A percentile compares a stretch with the other conserved stretches of the same genome.
Evolutionary conservation across 2,888 invertebrate genomes (phyloP).

Genomic region (Exocentrus adspersus): DNA sequence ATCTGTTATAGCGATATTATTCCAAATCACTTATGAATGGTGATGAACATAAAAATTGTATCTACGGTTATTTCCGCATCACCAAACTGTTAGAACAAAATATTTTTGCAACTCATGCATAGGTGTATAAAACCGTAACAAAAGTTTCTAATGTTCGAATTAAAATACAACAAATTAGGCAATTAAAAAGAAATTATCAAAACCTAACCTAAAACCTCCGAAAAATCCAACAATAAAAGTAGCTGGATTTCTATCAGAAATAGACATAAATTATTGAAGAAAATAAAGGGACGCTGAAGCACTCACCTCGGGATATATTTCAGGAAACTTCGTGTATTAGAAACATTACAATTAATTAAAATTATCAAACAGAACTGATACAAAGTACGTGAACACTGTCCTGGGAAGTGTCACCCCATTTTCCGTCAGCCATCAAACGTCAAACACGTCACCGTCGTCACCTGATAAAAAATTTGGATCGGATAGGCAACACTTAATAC

Average conservation of each 20-base stretch:
- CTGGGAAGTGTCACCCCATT: slow-evolving; percentile 19
- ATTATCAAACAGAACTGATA: slow-evolving; percentile 8
- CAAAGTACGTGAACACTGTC: slow-evolving; percentile 19
- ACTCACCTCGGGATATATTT: slow-evolving; percentile 18
- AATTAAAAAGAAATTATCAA: slow-evolving; percentile 7
- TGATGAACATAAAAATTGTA: too few relatives aligned
- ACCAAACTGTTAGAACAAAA: too few relatives aligned
- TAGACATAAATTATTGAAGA: not conserved
- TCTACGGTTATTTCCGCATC: too few relatives aligned
- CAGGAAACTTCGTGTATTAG: slow-evolving; percentile 2
- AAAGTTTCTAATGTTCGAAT: slow-evolving; percentile 15
- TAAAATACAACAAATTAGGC: slow-evolving; percentile 11
- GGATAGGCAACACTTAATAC: not conserved
- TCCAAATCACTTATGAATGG: too few relatives aligned
- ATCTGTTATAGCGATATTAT: too few relatives aligned
- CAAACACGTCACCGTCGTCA: slow-evolving; percentile 22
- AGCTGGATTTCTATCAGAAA: slow-evolving; percentile 3
- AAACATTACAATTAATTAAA: slow-evolving; percentile 25
- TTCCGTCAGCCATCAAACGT: slow-evolving; percentile 3
- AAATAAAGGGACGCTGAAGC: slow-evolving; percentile 3
- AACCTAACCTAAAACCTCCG: slow-evolving; percentile 25
- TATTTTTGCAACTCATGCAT: too few relatives aligned
- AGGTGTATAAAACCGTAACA: too few relatives aligned
- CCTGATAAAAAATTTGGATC: not conserved
- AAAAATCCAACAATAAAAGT: slow-evolving; percentile 6